Evolutionary conservation across 2,888 invertebrate species (phyloP), one percentile per base, ranked within the genome.

Genomic region (Mythimna ferrago): DNA sequence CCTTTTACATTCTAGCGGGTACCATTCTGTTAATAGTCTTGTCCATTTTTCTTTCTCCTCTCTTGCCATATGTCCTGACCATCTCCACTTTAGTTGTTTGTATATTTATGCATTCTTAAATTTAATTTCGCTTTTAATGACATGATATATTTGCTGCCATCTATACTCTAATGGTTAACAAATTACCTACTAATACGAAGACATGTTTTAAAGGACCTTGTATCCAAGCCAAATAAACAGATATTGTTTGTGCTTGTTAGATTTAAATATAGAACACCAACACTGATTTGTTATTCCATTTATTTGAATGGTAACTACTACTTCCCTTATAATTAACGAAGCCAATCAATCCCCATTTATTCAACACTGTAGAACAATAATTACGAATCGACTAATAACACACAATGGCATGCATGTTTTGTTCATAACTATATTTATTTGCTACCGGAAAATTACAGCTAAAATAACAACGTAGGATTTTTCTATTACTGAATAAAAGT

Each of bases 401-500:
- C 6, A 41, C 4, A 48, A 21, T 48, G 38, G 70, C 60, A 78
- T 56, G 54, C 38, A 19, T 21, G 9, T 78, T 71, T 41, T 11
- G 14, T 62, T 51, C 48, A 21, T 4, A n/a, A 61, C 54, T 41
- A 62, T 78, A 70, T 11, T 56, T 71, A 56, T 38, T 78, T 60
- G 38, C 9, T 38, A 70, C 38, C 44, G 38, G 19, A 51, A 69
- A 61, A 69, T 69, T 61, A 69, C 9, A 32, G 26, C 14, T 0
- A 70, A 61, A 67, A 53, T 61, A 71, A 71, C 53, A 56, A 67
- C 53, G 32, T 48, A 54, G 14, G 60, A 26, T 38, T 61, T 68
- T 71, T 76, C 56, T 72, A 74, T 72, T 71, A 74, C 73, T 51
- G 54, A 76, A 68, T 38, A 74, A 66, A 82, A 65, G 56, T 71